Conservation (phyloP, 2,113 vertebrate genomes). For the Chascanopsetta lugubris region DNA sequence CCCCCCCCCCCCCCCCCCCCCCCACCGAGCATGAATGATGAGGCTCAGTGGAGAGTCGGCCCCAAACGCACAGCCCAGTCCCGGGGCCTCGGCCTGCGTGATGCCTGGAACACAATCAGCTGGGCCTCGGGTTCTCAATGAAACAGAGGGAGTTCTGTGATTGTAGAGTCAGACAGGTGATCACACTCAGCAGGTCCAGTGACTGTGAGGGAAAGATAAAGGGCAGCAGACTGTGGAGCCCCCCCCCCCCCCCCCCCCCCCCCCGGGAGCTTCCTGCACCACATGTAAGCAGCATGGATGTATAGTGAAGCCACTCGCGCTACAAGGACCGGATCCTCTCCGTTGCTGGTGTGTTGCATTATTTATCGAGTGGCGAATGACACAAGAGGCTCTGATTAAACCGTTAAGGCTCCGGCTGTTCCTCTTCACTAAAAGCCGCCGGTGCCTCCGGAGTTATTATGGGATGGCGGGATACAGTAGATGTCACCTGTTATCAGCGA, state of each 20-base stretch:
- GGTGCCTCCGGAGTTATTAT: conserved; percentile 18
- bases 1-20: too few species aligned
- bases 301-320: conserved; percentile 9
- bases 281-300: conserved; percentile 13
- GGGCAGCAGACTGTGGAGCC: conserved; percentile 20
- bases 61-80: conserved; percentile 33
- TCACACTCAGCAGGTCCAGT: conserved; percentile 40
- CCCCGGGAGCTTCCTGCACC: background rate
- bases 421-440: background rate
- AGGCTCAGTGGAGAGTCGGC: conserved; percentile 22
- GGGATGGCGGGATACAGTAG: conserved; percentile 1
- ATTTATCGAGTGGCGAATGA: conserved; percentile 33
- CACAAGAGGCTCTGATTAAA: conserved; percentile 28
- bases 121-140: background rate
- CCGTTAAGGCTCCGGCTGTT: conserved; percentile 17
- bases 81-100: conserved; percentile 8
- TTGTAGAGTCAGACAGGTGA: conserved; percentile 32
- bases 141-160: background rate
- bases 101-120: conserved; percentile 38
- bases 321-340: conserved; percentile 2
- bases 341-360: conserved; percentile 28
- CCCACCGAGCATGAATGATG: conserved; percentile 60
- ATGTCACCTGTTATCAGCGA: conserved; percentile 24
- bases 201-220: conserved; percentile 23
- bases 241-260: background rate